Base-by-base conservation (phyloP, 2,797 vertebrate genomes). In the Mastacembelus armatus region DNA sequence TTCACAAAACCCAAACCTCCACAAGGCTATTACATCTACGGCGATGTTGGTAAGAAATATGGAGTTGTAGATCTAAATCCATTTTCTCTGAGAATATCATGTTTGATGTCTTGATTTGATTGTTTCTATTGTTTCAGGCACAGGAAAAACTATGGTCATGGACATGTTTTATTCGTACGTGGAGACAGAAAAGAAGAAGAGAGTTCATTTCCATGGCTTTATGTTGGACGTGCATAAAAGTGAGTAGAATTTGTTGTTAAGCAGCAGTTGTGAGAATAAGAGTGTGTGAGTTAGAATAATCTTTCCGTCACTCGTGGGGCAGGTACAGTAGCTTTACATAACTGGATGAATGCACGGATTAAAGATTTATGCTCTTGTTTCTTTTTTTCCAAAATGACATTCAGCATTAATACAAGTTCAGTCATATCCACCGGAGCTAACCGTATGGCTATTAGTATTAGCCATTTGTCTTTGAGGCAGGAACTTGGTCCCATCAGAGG, bases 71-170 rank as follows among this genome's bases (percentile, higher is more conserved):
- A 26, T 49, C 10, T 7, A 10, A 12, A 5, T 39, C 0, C 18
- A 14, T 38, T 10, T 2, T 18, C 1, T 50, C 4, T 48, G 2
- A n/a, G 8, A 49, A 39, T 3, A 16, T 30, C 33, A 1, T 38
- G 27, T 33, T 27, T 24, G 2, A 3, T 7, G 2, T 22, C 5
- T 15, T 6, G 0, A 19, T 21, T 21, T 8, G 1, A n/a, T 21
- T 10, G 3, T 61, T 2, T 33, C 18, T 29, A 0, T 60, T 36
- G 5, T 65, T 91, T 91, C 82, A 99, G 97, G 98, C 58, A 99
- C 98, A 10, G 98, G 98, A 10, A 99, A 99, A 93, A 99, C 98
- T 3, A 99, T 99, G 98, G 95, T 99, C 85, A 99, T 99, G 98
- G 98, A 99, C 91, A 96, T 99, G 91, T 99, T 99, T 94, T 99